Percentiles rank a stretch among this genome's conserved stretches.
These are phyloP conservation scores for Phoeniculus purpureus DNA, from an alignment of 2,797 vertebrate genomes.

Conservation along the genomic window DNA sequence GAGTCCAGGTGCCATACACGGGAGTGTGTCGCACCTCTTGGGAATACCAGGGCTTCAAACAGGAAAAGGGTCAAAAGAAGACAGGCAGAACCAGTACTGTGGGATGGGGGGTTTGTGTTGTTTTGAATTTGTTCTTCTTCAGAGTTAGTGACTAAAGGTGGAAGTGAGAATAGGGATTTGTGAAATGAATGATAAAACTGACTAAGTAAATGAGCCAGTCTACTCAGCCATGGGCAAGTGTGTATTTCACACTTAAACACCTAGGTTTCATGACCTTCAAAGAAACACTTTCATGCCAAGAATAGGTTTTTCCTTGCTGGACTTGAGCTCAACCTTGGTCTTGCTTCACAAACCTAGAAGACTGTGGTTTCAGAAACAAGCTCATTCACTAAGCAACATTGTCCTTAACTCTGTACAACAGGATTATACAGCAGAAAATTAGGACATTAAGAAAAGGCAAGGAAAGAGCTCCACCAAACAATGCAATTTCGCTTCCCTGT, in stretches of 20 bases:
- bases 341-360: neutral
- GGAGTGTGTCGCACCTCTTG: neutral
- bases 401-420: neutral
- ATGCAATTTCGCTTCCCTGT: conserved; percentile 10
- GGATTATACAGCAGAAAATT: conserved; percentile 19
- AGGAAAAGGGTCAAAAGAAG: neutral
- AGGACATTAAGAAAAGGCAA: neutral
- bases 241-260: conserved; percentile 15
- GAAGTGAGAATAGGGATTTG: neutral
- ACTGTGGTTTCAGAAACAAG: neutral
- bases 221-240: neutral
- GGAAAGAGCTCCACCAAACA: conserved; percentile 9
- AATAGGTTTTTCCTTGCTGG: neutral
- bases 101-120: neutral
- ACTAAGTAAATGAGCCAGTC: neutral
- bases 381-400: conserved; percentile 6
- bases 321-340: neutral
- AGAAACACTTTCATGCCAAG: neutral
- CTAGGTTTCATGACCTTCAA: conserved; percentile 5
- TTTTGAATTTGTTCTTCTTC: neutral
- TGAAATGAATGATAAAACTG: neutral
- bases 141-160: neutral
- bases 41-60: neutral
- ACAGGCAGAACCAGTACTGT: neutral
- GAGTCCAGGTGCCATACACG: neutral